Conservation (phyloP, 1,140 invertebrate genomes). For the Prorops nasuta region DNA sequence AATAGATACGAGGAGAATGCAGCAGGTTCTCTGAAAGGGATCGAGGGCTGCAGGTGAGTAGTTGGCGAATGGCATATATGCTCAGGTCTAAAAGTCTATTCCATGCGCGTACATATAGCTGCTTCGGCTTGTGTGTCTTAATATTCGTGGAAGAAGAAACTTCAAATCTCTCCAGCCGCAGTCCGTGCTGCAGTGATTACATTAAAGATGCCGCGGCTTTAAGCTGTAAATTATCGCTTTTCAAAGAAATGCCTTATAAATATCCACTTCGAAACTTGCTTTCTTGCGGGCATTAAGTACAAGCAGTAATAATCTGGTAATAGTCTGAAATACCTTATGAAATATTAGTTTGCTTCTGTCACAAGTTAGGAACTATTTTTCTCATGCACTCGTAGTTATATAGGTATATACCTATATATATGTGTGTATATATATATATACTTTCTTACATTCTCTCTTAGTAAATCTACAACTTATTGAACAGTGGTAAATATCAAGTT, state of each 20-base stretch:
- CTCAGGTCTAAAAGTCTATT: slow-evolving; percentile 23
- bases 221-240: background rate
- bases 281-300: background rate
- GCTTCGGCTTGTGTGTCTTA: slow-evolving; percentile 8
- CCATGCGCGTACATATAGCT: no score
- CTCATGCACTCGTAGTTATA: no score
- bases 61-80: slow-evolving; percentile 10
- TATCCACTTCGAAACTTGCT: background rate
- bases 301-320: background rate
- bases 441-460: no score
- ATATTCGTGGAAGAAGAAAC: slow-evolving; percentile 26
- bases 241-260: background rate
- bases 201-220: background rate
- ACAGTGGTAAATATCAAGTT: no score
- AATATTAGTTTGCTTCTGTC: background rate
- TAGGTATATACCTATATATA: no score
- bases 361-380: no score
- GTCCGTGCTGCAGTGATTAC: no score
- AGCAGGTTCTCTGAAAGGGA: slow-evolving; percentile 16
- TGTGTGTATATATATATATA: no score
- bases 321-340: background rate
- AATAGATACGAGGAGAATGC: slow-evolving; percentile 15
- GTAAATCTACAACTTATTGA: no score
- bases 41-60: slow-evolving; percentile 2
- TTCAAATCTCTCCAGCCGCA: no score